These are phyloP conservation scores for Leucophenga maculata DNA, from an alignment of 2,888 invertebrate species.

Conservation along the genomic window DNA sequence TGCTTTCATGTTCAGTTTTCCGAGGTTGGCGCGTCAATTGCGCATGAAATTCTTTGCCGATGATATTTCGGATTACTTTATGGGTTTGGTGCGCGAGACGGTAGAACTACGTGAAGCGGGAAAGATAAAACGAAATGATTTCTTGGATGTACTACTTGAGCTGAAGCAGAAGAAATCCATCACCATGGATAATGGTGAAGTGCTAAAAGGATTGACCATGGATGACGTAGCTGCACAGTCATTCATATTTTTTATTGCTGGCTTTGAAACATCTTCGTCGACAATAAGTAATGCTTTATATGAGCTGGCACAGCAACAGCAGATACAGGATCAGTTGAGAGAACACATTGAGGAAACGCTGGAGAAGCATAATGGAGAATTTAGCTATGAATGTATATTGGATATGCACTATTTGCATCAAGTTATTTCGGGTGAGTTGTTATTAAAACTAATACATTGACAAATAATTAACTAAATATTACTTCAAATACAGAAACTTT, in stretches of 20 bases:
- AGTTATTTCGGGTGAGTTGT: conserved; percentile 71
- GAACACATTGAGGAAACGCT: conserved; percentile 71
- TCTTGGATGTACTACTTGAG: conserved; percentile 73
- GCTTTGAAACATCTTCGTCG: conserved; percentile 74
- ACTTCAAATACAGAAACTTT: conserved; percentile 74
- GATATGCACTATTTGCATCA: conserved; percentile 73
- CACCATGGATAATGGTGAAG: conserved; percentile 56
- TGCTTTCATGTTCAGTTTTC: conserved; percentile 46
- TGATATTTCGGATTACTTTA: conserved; percentile 63
- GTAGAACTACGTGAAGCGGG: conserved; percentile 68
- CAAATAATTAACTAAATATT: neutral
- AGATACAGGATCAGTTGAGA: conserved; percentile 71
- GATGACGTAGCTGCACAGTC: conserved; percentile 75
- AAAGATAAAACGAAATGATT: conserved; percentile 72
- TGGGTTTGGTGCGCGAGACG: conserved; percentile 68
- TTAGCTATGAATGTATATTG: conserved; percentile 68
- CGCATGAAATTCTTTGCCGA: conserved; percentile 51
- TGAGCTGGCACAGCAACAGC: conserved; percentile 72
- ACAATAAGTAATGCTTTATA: conserved; percentile 73
- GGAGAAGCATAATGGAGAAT: conserved; percentile 64
- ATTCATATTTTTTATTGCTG: conserved; percentile 74
- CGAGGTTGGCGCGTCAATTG: conserved; percentile 52
- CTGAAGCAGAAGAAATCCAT: conserved; percentile 59
- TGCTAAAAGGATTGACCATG: conserved; percentile 53
- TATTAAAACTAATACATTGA: neutral